These are phyloP conservation scores for Drosophila bifasciata DNA, from an alignment of 1,140 invertebrate genomes.

Conservation along the genomic window DNA sequence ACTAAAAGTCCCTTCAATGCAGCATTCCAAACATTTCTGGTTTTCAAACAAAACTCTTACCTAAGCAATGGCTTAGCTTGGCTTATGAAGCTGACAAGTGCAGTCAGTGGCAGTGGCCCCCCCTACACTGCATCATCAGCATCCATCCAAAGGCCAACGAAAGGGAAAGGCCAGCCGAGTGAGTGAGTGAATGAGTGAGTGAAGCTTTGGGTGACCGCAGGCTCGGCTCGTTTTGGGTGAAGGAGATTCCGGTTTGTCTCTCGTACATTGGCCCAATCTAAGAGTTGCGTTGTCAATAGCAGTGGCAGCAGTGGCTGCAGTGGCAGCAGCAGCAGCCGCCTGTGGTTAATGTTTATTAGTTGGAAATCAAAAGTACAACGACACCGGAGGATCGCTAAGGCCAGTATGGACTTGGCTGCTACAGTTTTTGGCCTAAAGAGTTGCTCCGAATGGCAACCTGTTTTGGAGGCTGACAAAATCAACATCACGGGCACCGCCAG, in stretches of 20 bases:
- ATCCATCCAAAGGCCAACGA: conserved; percentile 56
- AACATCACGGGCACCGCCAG: conserved; percentile 22
- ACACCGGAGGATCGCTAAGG: conserved; percentile 53
- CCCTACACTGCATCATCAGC: no score
- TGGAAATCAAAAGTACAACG: conserved; percentile 76
- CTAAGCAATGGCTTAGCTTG: no score
- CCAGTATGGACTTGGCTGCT: conserved; percentile 45
- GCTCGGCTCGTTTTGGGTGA: conserved; percentile 45
- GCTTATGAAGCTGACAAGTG: neutral
- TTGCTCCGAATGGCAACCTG: conserved; percentile 50
- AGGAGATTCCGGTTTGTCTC: conserved; percentile 60
- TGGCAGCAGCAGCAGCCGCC: neutral
- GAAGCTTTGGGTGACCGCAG: conserved; percentile 48
- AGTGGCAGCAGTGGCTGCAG: conserved; percentile 3
- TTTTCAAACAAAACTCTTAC: no score
- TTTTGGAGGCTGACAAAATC: conserved; percentile 37
- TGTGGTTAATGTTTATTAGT: conserved; percentile 65
- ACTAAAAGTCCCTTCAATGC: no score
- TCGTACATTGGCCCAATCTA: conserved; percentile 68
- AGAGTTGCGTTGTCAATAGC: conserved; percentile 60
- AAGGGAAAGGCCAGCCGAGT: conserved; percentile 58
- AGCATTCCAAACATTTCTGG: no score
- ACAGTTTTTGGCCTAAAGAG: conserved; percentile 76
- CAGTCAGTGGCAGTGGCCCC: neutral
- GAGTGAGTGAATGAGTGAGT: conserved; percentile 23